These are phyloP conservation scores for Aptenodytes forsteri DNA, from an alignment of 2,113 vertebrate genomes.

Conservation along the genomic window DNA sequence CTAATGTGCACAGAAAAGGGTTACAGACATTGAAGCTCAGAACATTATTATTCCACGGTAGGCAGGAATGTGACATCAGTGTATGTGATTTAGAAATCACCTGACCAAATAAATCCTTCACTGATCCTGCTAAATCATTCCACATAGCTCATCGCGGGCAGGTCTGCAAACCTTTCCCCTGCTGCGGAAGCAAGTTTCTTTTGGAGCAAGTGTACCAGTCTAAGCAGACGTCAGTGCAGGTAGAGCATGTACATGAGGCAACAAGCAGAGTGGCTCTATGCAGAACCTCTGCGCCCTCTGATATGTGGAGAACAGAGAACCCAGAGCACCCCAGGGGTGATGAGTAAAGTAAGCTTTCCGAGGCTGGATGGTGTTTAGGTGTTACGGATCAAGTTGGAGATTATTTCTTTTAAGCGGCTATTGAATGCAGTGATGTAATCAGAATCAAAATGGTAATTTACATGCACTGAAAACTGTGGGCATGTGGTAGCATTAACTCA, in stretches of 20 bases:
- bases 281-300: background rate
- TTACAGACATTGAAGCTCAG: background rate
- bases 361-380: background rate
- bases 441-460: background rate
- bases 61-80: background rate
- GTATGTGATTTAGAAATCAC: background rate
- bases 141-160: background rate
- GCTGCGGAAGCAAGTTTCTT: background rate
- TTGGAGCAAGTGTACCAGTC: background rate
- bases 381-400: background rate
- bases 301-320: background rate
- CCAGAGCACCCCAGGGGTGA: background rate
- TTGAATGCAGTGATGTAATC: background rate
- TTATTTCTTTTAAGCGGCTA: background rate
- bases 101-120: background rate
- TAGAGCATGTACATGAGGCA: background rate
- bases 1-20: background rate
- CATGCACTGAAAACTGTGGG: background rate
- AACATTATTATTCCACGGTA: background rate
- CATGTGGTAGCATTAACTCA: fast-evolving
- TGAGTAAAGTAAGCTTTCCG: background rate
- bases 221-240: background rate
- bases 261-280: background rate
- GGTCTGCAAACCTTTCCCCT: background rate
- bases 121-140: background rate